Base-by-base conservation (phyloP, 2,888 invertebrate genomes). In the Clanis bilineata region DNA sequence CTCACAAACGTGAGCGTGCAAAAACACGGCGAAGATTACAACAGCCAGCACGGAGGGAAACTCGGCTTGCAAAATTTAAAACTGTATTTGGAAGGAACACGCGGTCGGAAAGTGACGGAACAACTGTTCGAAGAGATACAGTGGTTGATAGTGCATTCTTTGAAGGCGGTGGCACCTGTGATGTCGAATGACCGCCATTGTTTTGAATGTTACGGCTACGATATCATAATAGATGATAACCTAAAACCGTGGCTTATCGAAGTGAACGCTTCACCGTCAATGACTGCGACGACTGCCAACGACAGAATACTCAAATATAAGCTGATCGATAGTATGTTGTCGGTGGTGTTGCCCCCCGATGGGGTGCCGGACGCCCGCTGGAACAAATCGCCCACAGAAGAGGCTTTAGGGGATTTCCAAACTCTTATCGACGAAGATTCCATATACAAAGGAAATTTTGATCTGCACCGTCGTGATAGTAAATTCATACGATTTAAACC, bases 1-100 rank as follows among this genome's bases (percentile, higher is more conserved):
- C 93, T 98, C 64, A 98, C 98, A 6, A 98, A 98, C 83, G 98
- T 98, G 7, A 98, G 98, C 58, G 97, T 98, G 22, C 98, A 99
- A 85, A 98, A 98, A 86, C 97, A 97, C 77, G 98, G 98, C 72
- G 96, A 95, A 47, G 98, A 98, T 82, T 85, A 98, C 82, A 98
- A 98, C 84, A 95, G 95, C 66, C 93, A 97, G 56, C 98, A 98
- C 76, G 98, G 98, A n/a, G 98, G 98, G 0, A 98, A 98, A 88
- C 94, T 98, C 93, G 97, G 96, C 59, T 95, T 98, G 28, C 96
- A 97, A 80, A 98, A 98, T 92, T 90, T 98, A 59, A 94, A 96
- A 58, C 90, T 98, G 1, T 98, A 97, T 82, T 89, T 98, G 72
- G 98, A 98, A 83, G 97, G 98, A 65, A 98, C 97, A 0, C 93